Percentiles rank a stretch among this genome's conserved stretches.
phyloP scores from a whole-genome alignment of 2,797 vertebrate genomes.

The Cossypha niveicapilla region DNA sequence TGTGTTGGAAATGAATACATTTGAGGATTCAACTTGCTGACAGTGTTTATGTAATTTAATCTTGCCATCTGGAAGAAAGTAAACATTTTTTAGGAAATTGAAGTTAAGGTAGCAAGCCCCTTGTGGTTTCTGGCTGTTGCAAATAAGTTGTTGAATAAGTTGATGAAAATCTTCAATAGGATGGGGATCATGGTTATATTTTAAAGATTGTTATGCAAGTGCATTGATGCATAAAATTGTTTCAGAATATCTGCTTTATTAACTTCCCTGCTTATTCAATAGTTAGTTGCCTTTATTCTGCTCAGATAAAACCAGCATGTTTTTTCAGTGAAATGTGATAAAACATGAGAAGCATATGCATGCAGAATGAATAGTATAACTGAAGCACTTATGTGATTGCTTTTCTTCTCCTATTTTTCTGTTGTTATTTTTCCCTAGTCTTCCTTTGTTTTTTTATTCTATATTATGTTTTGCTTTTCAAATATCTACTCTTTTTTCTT shows the following conservation, averaged over 20 bases:
- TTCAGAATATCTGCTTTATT: constrained; percentile 41
- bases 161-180: constrained; percentile 51
- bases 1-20: constrained; percentile 76
- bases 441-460: background rate
- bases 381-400: background rate
- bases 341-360: background rate
- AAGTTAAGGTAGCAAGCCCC: constrained; percentile 75
- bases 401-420: background rate
- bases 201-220: constrained; percentile 26
- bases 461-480: background rate
- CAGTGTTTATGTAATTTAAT: constrained; percentile 88
- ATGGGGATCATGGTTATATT: constrained; percentile 21
- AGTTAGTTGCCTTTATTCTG: constrained; percentile 2
- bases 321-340: background rate
- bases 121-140: constrained; percentile 53
- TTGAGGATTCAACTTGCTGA: constrained; percentile 84
- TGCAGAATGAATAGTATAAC: background rate
- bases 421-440: background rate
- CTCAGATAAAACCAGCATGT: background rate
- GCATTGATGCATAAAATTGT: constrained; percentile 14
- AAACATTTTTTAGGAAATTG: constrained; percentile 82
- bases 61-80: constrained; percentile 87
- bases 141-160: constrained; percentile 35
- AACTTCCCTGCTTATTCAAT: background rate
- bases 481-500: background rate